Evolutionary conservation across 2,797 vertebrate species (phyloP).

Genomic region (Paramormyrops hopkinsi): DNA sequence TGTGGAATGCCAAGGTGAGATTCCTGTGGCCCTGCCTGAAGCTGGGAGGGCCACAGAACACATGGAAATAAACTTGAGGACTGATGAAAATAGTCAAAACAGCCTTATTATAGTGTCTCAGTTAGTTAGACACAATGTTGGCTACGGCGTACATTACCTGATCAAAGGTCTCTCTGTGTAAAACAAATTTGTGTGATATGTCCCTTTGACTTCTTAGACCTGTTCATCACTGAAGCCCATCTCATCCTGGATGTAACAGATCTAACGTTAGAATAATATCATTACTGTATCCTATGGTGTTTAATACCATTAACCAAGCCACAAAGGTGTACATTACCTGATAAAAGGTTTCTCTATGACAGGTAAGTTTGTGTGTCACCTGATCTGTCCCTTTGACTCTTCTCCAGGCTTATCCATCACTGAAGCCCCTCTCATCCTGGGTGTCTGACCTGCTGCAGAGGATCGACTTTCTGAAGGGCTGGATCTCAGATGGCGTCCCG

Average conservation of each 20-base stretch:
- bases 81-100: not conserved
- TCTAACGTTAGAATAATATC: not conserved
- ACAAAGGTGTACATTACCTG: not conserved
- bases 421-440: constrained; percentile 85
- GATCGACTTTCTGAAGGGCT: constrained; percentile 68
- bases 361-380: not conserved
- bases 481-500: constrained; percentile 73
- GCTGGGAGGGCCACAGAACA: not conserved
- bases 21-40: not conserved
- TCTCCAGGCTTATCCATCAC: constrained; percentile 73
- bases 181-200: not conserved
- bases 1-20: constrained; percentile 79
- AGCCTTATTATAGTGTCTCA: not conserved
- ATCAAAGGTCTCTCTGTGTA: not conserved
- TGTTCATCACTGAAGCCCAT: constrained; percentile 83
- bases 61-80: not conserved
- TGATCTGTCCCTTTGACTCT: not conserved
- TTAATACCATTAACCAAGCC: not conserved
- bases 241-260: constrained; percentile 65
- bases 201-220: constrained; percentile 50
- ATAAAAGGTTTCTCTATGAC: not conserved
- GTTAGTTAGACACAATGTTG: not conserved
- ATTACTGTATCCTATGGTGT: not conserved
- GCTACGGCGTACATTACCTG: not conserved
- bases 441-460: constrained; percentile 75